Base-by-base conservation (phyloP, 2,888 invertebrate species). In the Eurytoma californica region DNA sequence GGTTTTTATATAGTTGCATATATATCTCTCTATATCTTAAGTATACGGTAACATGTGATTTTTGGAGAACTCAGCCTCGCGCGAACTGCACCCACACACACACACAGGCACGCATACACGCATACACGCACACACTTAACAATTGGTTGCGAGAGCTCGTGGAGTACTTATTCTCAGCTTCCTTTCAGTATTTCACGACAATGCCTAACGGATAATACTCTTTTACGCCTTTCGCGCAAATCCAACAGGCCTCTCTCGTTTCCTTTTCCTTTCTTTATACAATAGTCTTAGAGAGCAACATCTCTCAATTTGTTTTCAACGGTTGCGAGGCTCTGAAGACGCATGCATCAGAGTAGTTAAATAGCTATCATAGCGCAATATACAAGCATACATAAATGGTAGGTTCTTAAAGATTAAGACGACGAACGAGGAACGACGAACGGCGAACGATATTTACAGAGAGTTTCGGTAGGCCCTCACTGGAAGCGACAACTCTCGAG, bases 1-100 rank as follows among this genome's bases (percentile, higher is more conserved):
- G 79, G 68, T 81, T 58, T 61, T 72, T 77, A 80, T 77, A 82
- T 68, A 74, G n/a, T 3, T 66, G 13, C 69, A 51, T 18, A 55
- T 68, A 55, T 47, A 69, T 57, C 24, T 60, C 47, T 69, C 28
- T 63, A 49, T 53, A 53, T 65, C 57, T 74, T 79, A 79, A 72
- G n/a, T 39, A 30, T 49, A 78, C 2, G 78, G 73, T 79, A 79
- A 79, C 78, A n/a, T 20, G 18, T 30, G 24, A 53, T 60, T 30
- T 63, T 18, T 18, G n/a, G 16, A 20, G 16, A 5, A 57, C 39
- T 14, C 18, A 75, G 51, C 55, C 63, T 65, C 57, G 12, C 30
- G 20, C 61, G 13, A 49, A 63, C 58, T 39, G 28, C 63, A n/a
- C 12, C 12, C 18, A 63, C 39, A 63, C 63, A 39, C 39, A 20